Conservation (phyloP, 2,113 vertebrate genomes). For the Corynorhinus townsendii region DNA sequence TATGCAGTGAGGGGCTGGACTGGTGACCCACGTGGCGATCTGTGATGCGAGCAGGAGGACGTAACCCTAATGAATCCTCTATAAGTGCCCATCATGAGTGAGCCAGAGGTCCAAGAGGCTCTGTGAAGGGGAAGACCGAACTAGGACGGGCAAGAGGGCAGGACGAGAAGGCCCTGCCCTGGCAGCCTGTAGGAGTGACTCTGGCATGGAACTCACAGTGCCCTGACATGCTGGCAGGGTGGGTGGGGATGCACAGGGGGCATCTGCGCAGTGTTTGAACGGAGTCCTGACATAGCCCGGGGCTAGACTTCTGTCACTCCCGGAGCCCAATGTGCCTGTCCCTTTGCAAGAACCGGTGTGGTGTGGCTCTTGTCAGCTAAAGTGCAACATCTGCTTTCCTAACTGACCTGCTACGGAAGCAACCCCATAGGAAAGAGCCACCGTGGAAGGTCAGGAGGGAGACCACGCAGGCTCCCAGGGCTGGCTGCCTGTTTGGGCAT, state of each 20-base stretch:
- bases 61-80: neutral
- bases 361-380: slow-evolving; percentile 14
- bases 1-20: neutral
- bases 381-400: slow-evolving; percentile 58
- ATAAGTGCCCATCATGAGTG: neutral
- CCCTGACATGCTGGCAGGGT: neutral
- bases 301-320: neutral
- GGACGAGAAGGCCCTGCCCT: neutral
- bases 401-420: slow-evolving; percentile 52
- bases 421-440: slow-evolving; percentile 65
- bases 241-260: neutral
- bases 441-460: slow-evolving; percentile 62
- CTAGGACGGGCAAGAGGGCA: neutral
- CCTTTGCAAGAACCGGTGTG: slow-evolving; percentile 30
- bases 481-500: slow-evolving; percentile 67
- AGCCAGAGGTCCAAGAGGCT: neutral
- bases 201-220: neutral
- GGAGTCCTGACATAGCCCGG: neutral
- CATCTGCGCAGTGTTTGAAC: neutral
- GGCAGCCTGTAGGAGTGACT: neutral
- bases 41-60: neutral
- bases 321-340: neutral
- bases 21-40: neutral
- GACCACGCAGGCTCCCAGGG: slow-evolving; percentile 59
- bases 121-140: neutral